Percentiles rank a stretch among this genome's conserved stretches.
Conservation (phyloP, 2,113 vertebrate species). For the Notarius quadriscutis region DNA sequence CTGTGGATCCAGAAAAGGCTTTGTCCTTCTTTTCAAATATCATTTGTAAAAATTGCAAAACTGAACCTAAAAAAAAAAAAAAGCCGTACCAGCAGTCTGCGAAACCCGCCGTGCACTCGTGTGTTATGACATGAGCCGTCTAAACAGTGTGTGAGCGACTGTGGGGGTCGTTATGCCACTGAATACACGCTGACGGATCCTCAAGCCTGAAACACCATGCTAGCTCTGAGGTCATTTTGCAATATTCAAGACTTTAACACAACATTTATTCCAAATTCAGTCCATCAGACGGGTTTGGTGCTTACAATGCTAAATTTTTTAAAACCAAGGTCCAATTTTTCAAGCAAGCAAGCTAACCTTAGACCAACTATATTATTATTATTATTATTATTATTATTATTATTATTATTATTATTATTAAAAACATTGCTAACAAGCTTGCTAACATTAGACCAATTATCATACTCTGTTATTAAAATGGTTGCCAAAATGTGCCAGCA, state of each 20-base stretch:
- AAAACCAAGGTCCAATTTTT: not conserved
- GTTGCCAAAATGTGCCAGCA: not conserved
- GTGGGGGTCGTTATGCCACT: slow-evolving; percentile 64
- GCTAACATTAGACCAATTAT: not conserved
- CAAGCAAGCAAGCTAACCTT: not conserved
- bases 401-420: not conserved
- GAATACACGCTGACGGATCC: slow-evolving; percentile 51
- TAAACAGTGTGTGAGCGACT: slow-evolving; percentile 55
- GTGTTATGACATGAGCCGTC: slow-evolving; percentile 67
- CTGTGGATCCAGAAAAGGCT: not conserved
- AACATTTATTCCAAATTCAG: not conserved
- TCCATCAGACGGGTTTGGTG: not conserved
- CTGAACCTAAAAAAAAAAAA: slow-evolving; percentile 15
- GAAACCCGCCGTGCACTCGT: slow-evolving; percentile 62
- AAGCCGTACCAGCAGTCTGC: slow-evolving; percentile 37
- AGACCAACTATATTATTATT: not conserved
- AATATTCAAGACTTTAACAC: not conserved
- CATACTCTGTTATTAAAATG: not conserved
- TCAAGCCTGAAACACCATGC: not conserved
- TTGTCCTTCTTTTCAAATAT: slow-evolving; percentile 25
- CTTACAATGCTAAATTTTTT: slow-evolving; percentile 2
- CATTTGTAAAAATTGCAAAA: slow-evolving; percentile 31
- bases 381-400: not conserved
- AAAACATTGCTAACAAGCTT: not conserved
- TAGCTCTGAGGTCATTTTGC: not conserved